Percentiles rank a stretch among this genome's conserved stretches.
Evolutionary conservation across 2,888 invertebrate species (phyloP).

Genomic region (Drosophila eohydei): DNA sequence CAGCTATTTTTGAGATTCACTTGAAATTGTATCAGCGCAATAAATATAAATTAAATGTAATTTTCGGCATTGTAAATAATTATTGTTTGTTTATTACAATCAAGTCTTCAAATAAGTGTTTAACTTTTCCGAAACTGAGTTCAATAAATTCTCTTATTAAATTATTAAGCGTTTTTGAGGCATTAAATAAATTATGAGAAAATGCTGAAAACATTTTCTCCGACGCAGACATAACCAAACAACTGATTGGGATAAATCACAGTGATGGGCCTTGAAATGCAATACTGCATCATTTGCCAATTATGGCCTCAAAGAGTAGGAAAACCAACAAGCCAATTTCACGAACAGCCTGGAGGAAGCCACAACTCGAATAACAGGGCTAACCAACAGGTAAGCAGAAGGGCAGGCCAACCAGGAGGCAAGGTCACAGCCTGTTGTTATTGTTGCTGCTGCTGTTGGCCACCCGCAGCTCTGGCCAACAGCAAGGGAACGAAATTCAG

Average conservation of each 20-base stretch:
- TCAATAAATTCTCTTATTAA: not conserved
- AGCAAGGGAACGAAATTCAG: conserved; percentile 51
- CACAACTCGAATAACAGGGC: conserved; percentile 5
- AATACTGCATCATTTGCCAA: conserved; percentile 72
- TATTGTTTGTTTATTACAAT: not conserved
- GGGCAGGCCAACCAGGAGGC: conserved; percentile 17
- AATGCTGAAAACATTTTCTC: conserved; percentile 20
- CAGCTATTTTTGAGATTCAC: not conserved
- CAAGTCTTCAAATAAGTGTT: not conserved
- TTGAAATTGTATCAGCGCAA: not conserved
- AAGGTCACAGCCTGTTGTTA: conserved; percentile 26
- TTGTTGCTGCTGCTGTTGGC: conserved; percentile 2
- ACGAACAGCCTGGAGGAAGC: conserved; percentile 28
- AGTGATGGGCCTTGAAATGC: conserved; percentile 61
- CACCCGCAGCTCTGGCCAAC: conserved; percentile 24
- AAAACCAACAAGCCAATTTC: conserved; percentile 49
- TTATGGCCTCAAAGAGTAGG: conserved; percentile 45
- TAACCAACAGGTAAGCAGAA: not conserved
- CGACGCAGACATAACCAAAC: not conserved
- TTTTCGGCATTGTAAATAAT: not conserved
- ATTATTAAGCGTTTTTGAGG: conserved; percentile 13
- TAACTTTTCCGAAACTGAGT: not conserved
- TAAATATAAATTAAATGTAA: conserved; percentile 7
- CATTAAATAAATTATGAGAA: conserved; percentile 41
- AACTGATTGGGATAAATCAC: conserved; percentile 43